Conservation (phyloP, 2,797 vertebrate genomes). For the Vespertilio murinus region DNA sequence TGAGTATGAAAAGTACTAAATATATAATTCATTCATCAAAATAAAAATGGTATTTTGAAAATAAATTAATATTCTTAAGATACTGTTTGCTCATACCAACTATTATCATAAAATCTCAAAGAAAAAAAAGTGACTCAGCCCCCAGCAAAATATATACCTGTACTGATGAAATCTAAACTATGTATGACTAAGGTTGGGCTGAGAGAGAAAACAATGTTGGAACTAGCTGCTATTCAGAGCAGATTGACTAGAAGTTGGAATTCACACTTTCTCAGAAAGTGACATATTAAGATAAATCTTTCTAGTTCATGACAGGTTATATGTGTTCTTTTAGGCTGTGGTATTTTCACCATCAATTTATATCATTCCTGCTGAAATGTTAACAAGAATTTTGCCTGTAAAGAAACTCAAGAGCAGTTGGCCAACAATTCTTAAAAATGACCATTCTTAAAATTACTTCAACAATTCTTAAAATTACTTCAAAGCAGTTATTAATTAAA, state of each 20-base stretch:
- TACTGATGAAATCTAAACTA: not conserved
- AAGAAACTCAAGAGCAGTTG: not conserved
- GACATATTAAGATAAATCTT: not conserved
- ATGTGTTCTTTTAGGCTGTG: not conserved
- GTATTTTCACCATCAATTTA: not conserved
- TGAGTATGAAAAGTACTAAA: not conserved
- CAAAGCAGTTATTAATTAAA: not conserved
- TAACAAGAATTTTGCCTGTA: not conserved
- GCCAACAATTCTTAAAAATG: not conserved
- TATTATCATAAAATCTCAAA: not conserved
- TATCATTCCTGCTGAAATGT: not conserved
- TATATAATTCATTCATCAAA: constrained; percentile 1
- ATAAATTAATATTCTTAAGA: not conserved
- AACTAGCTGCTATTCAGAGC: not conserved
- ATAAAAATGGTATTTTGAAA: not conserved
- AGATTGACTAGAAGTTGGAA: not conserved
- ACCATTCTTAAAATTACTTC: too few species aligned
- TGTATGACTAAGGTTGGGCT: fast-evolving
- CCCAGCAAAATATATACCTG: not conserved
- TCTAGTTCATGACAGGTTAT: not conserved
- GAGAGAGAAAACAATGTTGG: not conserved
- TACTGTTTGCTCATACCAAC: not conserved
- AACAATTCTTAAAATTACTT: not conserved
- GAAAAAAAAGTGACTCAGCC: not conserved
- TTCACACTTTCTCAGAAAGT: not conserved